Conservation (phyloP, 2,113 vertebrate genomes). For the Anolis carolinensis region DNA sequence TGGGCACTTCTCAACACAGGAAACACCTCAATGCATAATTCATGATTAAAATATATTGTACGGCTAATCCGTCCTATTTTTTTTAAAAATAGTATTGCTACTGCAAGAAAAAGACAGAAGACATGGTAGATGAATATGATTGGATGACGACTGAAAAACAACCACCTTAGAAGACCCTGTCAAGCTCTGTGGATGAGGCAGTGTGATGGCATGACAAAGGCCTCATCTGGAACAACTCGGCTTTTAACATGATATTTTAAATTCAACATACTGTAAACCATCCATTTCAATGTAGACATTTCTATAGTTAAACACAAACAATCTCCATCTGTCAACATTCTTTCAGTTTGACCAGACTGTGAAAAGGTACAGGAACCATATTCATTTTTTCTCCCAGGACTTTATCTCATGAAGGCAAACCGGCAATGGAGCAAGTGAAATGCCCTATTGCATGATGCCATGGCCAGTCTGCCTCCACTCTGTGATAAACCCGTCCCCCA, state of each 20-base stretch:
- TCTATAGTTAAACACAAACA: background rate
- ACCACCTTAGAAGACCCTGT: background rate
- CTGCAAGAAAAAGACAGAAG: background rate
- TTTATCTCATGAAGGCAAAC: too few species aligned
- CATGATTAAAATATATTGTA: background rate
- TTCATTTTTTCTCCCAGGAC: background rate
- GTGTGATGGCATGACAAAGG: background rate
- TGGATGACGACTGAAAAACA: background rate
- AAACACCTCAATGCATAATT: background rate
- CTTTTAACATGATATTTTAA: background rate
- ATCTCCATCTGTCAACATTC: background rate
- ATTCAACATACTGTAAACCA: background rate
- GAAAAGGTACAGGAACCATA: background rate
- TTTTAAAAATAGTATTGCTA: background rate
- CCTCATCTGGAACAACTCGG: background rate
- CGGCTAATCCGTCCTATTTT: too few species aligned
- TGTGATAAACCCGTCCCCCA: too few species aligned
- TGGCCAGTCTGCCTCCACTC: too few species aligned
- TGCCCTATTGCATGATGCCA: too few species aligned
- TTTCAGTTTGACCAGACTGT: background rate
- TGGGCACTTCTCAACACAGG: background rate
- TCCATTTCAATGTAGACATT: background rate
- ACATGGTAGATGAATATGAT: background rate
- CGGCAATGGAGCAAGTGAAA: too few species aligned
- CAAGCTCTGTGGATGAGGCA: background rate